Conservation (phyloP, 2,113 vertebrate species). For the Spea multiplicata region DNA sequence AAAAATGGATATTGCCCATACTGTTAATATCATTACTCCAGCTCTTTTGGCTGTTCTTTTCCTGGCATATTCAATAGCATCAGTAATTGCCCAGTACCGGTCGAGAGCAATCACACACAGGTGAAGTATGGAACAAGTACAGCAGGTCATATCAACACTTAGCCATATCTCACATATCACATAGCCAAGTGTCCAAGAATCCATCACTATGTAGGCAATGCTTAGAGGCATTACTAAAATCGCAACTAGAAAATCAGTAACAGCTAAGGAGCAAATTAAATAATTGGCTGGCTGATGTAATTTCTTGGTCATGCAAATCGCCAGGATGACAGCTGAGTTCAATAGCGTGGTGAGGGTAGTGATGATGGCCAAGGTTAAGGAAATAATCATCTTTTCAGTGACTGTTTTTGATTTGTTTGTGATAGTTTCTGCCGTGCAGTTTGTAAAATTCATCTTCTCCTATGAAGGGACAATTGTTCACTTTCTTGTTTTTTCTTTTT, state of each 20-base stretch:
- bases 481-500: background rate
- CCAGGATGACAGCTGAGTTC: slow-evolving; percentile 78
- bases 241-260: slow-evolving; percentile 85
- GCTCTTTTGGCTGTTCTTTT: slow-evolving; percentile 77
- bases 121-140: slow-evolving; percentile 88
- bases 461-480: slow-evolving; percentile 43
- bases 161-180: slow-evolving; percentile 85
- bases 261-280: slow-evolving; percentile 84
- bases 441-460: slow-evolving; percentile 74
- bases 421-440: slow-evolving; percentile 65
- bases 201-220: slow-evolving; percentile 80
- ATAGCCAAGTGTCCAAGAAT: slow-evolving; percentile 77
- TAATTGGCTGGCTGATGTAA: slow-evolving; percentile 88
- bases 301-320: slow-evolving; percentile 84
- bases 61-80: slow-evolving; percentile 78
- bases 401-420: slow-evolving; percentile 62
- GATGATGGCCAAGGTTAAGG: slow-evolving; percentile 70
- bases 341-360: slow-evolving; percentile 74
- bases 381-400: slow-evolving; percentile 73
- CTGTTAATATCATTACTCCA: slow-evolving; percentile 70
- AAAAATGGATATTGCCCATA: slow-evolving; percentile 81
- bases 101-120: slow-evolving; percentile 86
- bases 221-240: slow-evolving; percentile 86
- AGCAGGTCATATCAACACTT: slow-evolving; percentile 87
- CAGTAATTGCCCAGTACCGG: slow-evolving; percentile 89